A percentile compares a stretch with the other conserved stretches of the same genome.
These are phyloP conservation scores for Xiphorhynchus elegans DNA, from an alignment of 2,113 vertebrate species.

Conservation along the genomic window DNA sequence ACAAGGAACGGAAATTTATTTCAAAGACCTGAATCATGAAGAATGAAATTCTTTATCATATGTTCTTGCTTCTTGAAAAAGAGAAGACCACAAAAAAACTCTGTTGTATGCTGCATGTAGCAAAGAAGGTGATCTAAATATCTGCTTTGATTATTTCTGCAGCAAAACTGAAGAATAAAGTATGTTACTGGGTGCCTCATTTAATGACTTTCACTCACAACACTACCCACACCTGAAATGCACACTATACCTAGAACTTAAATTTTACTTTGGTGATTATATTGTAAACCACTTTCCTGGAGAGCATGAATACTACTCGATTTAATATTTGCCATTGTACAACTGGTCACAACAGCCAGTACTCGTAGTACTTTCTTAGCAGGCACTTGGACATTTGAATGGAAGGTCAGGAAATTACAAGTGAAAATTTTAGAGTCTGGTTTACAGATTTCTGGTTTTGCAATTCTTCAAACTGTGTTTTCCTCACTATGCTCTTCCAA, in stretches of 20 bases:
- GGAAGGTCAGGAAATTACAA: background rate
- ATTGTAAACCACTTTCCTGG: background rate
- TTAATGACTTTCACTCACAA: background rate
- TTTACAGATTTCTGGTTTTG: slow-evolving; percentile 20
- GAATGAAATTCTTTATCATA: background rate
- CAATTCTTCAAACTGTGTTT: slow-evolving; percentile 11
- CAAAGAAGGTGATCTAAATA: background rate
- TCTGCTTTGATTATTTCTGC: background rate
- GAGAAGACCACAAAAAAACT: background rate
- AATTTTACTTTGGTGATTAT: background rate
- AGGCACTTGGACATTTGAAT: background rate
- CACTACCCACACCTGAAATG: background rate
- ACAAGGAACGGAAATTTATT: background rate
- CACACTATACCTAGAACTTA: background rate
- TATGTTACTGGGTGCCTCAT: background rate
- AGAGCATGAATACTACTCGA: background rate
- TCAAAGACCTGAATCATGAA: background rate
- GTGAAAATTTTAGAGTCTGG: background rate
- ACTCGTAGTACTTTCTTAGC: background rate
- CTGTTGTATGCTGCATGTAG: background rate
- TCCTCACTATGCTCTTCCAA: background rate
- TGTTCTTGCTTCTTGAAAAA: background rate
- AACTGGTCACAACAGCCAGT: background rate
- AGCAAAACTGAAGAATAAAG: background rate
- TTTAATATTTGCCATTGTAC: background rate